Evolutionary conservation across 2,888 invertebrate species (phyloP).

Genomic region (Dugesia japonica): DNA sequence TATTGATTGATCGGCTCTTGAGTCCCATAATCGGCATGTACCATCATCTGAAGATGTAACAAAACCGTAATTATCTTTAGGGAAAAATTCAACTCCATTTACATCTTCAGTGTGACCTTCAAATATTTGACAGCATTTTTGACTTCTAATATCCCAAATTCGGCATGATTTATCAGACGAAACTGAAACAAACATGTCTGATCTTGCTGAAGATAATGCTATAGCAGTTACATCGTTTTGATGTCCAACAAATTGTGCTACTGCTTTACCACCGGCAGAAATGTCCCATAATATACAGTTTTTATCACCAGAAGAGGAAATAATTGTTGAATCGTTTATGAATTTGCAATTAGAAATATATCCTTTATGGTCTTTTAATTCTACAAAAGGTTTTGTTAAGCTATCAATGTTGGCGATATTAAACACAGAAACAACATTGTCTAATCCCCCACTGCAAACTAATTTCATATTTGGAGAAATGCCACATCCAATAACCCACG

Average conservation of each 20-base stretch:
- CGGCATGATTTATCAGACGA: constrained; percentile 31
- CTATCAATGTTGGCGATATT: constrained; percentile 22
- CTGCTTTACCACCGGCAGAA: neutral
- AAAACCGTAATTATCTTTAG: constrained; percentile 31
- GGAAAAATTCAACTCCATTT: constrained; percentile 32
- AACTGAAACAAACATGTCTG: constrained; percentile 29
- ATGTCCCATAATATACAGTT: constrained; percentile 30
- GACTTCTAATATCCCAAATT: constrained; percentile 29
- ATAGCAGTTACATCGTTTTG: constrained; percentile 31
- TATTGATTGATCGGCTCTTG: constrained; percentile 30
- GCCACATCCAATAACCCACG: constrained; percentile 31
- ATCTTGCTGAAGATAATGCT: neutral
- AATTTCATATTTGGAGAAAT: constrained; percentile 25
- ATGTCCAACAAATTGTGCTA: constrained; percentile 27
- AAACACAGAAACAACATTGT: constrained; percentile 28
- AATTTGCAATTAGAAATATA: constrained; percentile 27
- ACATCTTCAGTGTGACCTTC: constrained; percentile 31
- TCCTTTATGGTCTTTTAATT: constrained; percentile 30
- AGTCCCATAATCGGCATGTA: constrained; percentile 31
- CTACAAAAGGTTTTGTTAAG: constrained; percentile 25
- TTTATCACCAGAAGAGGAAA: constrained; percentile 30
- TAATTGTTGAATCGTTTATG: constrained; percentile 20
- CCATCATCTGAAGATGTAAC: constrained; percentile 34
- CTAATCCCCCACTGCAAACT: constrained; percentile 29
- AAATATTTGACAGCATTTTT: constrained; percentile 29